Conservation (phyloP, 2,113 vertebrate species). For the Austrofundulus limnaeus region DNA sequence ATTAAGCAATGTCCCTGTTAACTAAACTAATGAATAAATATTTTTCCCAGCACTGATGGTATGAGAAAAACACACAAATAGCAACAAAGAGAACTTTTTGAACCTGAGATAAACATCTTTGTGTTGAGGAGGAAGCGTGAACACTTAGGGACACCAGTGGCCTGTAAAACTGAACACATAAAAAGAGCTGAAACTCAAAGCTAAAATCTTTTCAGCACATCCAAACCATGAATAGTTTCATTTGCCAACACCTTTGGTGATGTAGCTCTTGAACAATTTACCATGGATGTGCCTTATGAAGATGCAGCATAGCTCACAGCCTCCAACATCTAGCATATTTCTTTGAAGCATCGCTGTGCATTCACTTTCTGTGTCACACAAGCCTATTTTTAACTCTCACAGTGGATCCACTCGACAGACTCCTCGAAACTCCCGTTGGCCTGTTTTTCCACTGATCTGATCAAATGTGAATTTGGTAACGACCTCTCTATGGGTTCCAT, state of each 20-base stretch:
- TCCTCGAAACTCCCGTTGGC: constrained; percentile 29
- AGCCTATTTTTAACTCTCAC: constrained; percentile 57
- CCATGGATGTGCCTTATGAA: not conserved
- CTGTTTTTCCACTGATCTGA: constrained; percentile 34
- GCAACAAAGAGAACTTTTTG: not conserved
- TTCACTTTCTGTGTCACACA: constrained; percentile 36
- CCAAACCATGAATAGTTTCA: not conserved
- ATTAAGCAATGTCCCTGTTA: too few relatives aligned
- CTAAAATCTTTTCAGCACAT: not conserved
- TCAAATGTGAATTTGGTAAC: constrained; percentile 33
- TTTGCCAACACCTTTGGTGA: not conserved
- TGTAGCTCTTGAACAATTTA: not conserved
- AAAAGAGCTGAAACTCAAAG: not conserved
- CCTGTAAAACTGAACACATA: not conserved
- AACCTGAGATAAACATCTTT: not conserved
- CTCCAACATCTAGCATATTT: constrained; percentile 9
- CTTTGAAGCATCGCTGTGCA: constrained; percentile 27
- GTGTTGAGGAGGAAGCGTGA: not conserved
- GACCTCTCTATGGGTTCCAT: constrained; percentile 16
- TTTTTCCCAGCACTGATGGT: too few relatives aligned
- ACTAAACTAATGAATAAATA: too few relatives aligned
- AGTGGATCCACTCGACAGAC: constrained; percentile 19
- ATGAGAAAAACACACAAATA: too few relatives aligned
- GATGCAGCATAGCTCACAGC: not conserved
- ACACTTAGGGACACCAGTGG: not conserved